Evolutionary conservation across 2,888 invertebrate genomes (phyloP), one percentile per base, ranked within the genome.

Genomic region (Drosophila recens): DNA sequence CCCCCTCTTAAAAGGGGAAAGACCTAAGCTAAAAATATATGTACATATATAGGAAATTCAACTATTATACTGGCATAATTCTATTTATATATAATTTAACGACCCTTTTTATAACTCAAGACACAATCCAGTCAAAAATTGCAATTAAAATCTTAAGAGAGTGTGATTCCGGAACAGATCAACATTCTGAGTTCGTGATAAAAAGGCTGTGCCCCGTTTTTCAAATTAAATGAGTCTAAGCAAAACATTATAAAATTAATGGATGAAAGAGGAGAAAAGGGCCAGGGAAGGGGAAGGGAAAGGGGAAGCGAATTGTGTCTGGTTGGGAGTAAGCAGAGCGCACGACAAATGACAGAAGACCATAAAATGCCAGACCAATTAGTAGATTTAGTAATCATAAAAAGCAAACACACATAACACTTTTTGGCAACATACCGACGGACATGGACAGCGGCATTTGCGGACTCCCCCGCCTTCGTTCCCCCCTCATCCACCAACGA

Each of bases 331-430:
- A 57, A 67, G 45, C 15, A 43, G 46, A 58, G 58, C 46, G 57
- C 40, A 49, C 51, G 80, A 56, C 81, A 53, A 67, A 67, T 72
- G 62, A 53, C 61, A 52, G 20, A 33, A 43, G 52, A 27, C 34
- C 42, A 75, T 72, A 64, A 67, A 72, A 59, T 56, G 63, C 33
- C 65, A 67, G 48, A 68, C 70, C 82, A 80, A 85, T 80, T 82
- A 80, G 82, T 80, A 67, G 48, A 48, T 67, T 68, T 68, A 75
- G 80, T 71, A 71, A 71, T 66, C 67, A 67, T 69, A 79, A 79
- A 82, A 64, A 46, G 59, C 61, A 45, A 58, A 53, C 54, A 62
- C 38, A 61, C 36, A 51, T 30, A 49, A 43, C 15, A 36, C 20
- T 56, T 73, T 73, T 62, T 64, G 79, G 63, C 66, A 72, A 58